Percentiles rank a stretch among this genome's conserved stretches.
phyloP scores from a whole-genome alignment of 1,140 invertebrate genomes.

The Alviniconcha marisindica region DNA sequence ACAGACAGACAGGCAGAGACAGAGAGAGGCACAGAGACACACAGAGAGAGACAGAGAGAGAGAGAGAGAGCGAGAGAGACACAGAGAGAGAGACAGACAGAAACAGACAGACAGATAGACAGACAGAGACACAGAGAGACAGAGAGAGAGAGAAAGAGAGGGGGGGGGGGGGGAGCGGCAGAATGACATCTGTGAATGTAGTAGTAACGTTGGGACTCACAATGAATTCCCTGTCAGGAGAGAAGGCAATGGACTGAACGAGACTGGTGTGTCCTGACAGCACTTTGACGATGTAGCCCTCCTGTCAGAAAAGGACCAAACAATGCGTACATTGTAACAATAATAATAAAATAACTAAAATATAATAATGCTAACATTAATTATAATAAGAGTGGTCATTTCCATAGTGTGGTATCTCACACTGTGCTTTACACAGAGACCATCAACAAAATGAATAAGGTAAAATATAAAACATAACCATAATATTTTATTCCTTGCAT shows the following conservation, averaged over 20 bases:
- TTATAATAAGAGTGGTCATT: background rate
- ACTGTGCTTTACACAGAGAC: too few relatives aligned
- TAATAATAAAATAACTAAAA: too few relatives aligned
- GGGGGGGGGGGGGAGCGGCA: background rate
- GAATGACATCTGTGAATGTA: background rate
- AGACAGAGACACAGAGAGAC: slow-evolving; percentile 22
- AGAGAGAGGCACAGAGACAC: slow-evolving; percentile 5
- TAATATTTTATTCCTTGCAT: too few relatives aligned
- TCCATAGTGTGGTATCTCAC: background rate
- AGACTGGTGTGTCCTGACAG: slow-evolving; percentile 68
- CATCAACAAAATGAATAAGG: too few relatives aligned
- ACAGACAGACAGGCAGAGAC: background rate
- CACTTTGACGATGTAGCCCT: slow-evolving; percentile 59
- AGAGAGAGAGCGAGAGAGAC: slow-evolving; percentile 3
- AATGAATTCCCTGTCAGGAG: slow-evolving; percentile 58
- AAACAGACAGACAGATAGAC: slow-evolving; percentile 45
- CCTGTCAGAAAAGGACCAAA: slow-evolving; percentile 65
- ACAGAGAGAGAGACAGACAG: background rate
- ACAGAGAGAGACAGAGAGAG: slow-evolving; percentile 10
- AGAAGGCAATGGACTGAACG: slow-evolving; percentile 72
- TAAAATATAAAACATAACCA: too few relatives aligned
- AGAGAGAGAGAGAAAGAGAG: background rate
- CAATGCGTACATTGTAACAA: too few relatives aligned
- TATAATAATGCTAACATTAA: too few relatives aligned
- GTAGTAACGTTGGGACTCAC: slow-evolving; percentile 55